Conservation (phyloP, 2,797 vertebrate species). For the Anomalospiza imberbis region DNA sequence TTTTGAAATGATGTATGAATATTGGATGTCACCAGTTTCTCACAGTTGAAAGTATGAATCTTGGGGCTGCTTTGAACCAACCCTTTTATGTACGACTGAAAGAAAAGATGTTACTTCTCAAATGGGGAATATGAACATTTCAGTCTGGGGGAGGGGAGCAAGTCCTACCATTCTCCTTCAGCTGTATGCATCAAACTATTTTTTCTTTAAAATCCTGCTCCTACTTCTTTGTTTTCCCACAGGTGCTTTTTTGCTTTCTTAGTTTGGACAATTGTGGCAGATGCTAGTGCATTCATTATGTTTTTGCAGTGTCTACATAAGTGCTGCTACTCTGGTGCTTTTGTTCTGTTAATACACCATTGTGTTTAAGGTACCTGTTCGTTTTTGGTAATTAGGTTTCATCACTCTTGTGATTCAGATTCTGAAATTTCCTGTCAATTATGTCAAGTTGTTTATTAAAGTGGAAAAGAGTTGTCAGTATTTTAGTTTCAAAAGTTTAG, state of each 20-base stretch:
- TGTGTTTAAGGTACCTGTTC: neutral
- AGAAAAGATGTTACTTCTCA: neutral
- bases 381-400: neutral
- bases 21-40: neutral
- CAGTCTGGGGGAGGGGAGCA: fast-evolving
- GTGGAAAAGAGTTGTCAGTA: neutral
- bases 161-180: neutral
- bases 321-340: neutral
- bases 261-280: neutral
- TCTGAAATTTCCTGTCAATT: neutral
- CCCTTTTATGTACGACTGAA: neutral
- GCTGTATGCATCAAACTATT: neutral
- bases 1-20: neutral
- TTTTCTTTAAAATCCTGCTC: neutral
- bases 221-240: neutral
- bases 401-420: neutral
- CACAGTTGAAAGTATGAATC: neutral
- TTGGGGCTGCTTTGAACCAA: neutral
- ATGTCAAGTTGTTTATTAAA: neutral
- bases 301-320: neutral
- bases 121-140: neutral
- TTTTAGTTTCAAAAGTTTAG: neutral
- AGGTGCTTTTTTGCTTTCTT: neutral
- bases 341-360: neutral
- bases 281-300: neutral